Percentiles rank a stretch among this genome's conserved stretches.
These are phyloP conservation scores for Pelobates fuscus DNA, from an alignment of 2,113 vertebrate species.

Conservation along the genomic window DNA sequence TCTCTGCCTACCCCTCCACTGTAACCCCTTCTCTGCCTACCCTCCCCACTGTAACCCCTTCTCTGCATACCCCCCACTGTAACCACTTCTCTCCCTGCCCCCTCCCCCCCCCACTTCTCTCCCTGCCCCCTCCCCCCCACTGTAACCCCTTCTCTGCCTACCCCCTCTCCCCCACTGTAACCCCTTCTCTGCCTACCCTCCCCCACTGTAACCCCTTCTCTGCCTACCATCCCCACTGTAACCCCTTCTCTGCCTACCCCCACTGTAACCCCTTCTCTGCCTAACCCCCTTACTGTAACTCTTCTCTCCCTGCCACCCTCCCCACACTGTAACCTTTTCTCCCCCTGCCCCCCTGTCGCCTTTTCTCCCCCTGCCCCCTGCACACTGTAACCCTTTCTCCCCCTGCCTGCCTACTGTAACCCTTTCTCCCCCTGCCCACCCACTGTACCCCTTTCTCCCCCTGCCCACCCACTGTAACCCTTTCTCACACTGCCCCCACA, in stretches of 20 bases:
- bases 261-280: too few species aligned
- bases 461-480: background rate
- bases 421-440: too few species aligned
- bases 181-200: background rate
- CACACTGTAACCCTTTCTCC: too few species aligned
- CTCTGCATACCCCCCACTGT: background rate
- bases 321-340: too few species aligned
- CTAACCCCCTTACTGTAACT: too few species aligned
- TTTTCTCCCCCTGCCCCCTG: background rate
- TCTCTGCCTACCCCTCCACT: too few species aligned
- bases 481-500: too few species aligned
- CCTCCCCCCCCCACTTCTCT: too few species aligned
- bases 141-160: too few species aligned
- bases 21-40: background rate
- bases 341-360: background rate
- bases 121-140: too few species aligned
- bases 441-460: background rate
- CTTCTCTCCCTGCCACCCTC: background rate
- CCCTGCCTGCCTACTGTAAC: too few species aligned
- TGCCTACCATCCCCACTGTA: background rate
- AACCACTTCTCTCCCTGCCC: background rate
- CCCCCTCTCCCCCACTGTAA: background rate
- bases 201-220: too few species aligned
- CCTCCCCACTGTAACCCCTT: background rate
- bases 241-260: background rate